Conservation (phyloP, 92 coral and sea anemone species). For the Zoanthus gigantus region DNA sequence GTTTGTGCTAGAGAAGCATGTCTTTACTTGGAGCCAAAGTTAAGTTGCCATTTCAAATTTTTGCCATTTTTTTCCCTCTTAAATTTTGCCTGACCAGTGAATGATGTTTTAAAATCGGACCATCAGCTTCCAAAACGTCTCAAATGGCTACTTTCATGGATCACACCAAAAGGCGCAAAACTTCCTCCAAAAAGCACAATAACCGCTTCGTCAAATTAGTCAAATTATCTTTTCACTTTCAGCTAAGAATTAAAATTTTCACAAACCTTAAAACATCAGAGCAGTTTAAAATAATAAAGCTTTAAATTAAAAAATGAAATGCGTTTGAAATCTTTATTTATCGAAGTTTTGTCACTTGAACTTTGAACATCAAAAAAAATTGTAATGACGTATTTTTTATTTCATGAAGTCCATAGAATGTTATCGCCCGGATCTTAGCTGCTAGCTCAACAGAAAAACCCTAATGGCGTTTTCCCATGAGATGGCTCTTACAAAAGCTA, state of each 20-base stretch:
- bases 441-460: neutral
- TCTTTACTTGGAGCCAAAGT: neutral
- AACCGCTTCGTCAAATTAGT: neutral
- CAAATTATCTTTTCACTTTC: neutral
- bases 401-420: neutral
- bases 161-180: too few relatives aligned
- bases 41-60: neutral
- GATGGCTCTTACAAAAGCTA: neutral
- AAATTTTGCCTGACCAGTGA: neutral
- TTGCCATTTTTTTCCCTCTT: neutral
- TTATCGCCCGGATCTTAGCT: slow-evolving; percentile 1
- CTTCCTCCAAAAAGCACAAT: neutral
- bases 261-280: too few relatives aligned
- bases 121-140: neutral
- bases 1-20: neutral
- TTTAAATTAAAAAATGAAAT: neutral
- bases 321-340: neutral
- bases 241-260: too few relatives aligned
- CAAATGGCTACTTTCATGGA: neutral
- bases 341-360: neutral
- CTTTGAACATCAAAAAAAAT: neutral
- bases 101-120: neutral
- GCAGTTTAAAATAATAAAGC: neutral
- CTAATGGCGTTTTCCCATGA: slow-evolving; percentile 18
- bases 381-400: neutral